A percentile compares a stretch with the other conserved stretches of the same genome.
Conservation (phyloP, 2,113 vertebrate species). For the Piliocolobus tephrosceles region DNA sequence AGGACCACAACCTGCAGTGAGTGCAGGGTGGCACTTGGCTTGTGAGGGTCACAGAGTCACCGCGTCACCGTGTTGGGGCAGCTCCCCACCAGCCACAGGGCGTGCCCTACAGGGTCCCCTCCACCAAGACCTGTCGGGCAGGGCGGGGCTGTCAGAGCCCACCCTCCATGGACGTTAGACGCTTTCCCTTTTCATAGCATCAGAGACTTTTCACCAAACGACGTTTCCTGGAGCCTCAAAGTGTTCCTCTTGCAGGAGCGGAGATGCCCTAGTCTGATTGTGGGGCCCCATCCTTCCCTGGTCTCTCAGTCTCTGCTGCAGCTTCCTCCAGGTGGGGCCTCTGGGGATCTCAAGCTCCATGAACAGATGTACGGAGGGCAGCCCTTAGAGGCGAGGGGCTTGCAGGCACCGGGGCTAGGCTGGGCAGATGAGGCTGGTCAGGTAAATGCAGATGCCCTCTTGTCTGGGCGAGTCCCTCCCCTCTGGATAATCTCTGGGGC, state of each 20-base stretch:
- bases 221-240: not conserved
- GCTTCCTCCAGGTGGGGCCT: not conserved
- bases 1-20: not conserved
- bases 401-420: not conserved
- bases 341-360: not conserved
- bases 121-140: not conserved
- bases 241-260: not conserved
- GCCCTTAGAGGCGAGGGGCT: not conserved
- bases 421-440: not conserved
- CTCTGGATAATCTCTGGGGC: too few species aligned
- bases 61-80: not conserved
- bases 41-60: not conserved
- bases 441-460: not conserved
- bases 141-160: not conserved
- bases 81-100: not conserved
- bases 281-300: not conserved
- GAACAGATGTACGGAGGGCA: not conserved
- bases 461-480: not conserved
- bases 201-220: not conserved
- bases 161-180: rapidly evolving
- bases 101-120: not conserved
- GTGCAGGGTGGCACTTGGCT: not conserved
- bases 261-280: not conserved
- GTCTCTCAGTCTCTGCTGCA: too few species aligned
- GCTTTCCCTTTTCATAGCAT: not conserved